Conservation (phyloP, 2,888 invertebrate genomes). For the Parnassius orleans region DNA sequence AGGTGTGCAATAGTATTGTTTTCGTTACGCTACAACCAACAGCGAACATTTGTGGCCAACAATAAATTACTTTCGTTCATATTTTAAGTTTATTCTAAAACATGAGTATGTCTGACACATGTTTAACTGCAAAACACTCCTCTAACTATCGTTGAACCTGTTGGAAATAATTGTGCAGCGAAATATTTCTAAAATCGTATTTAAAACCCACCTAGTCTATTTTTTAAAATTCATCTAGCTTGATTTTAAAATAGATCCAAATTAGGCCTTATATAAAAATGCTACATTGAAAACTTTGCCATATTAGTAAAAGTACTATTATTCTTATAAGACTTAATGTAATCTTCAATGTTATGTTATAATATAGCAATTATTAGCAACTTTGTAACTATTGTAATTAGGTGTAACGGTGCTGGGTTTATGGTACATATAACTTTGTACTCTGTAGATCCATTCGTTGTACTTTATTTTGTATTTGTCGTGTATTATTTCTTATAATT, state of each 20-base stretch:
- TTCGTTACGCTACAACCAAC: conserved; percentile 20
- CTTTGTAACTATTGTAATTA: conserved; percentile 75
- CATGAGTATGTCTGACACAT: conserved; percentile 6
- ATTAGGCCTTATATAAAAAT: conserved; percentile 66
- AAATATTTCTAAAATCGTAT: conserved; percentile 36
- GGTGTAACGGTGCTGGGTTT: conserved; percentile 78
- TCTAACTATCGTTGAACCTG: conserved; percentile 3
- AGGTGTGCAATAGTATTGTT: conserved; percentile 24
- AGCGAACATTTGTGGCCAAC: neutral
- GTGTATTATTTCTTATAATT: conserved; percentile 65
- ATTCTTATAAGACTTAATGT: conserved; percentile 74
- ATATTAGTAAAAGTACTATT: conserved; percentile 78
- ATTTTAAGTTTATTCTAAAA: conserved; percentile 6
- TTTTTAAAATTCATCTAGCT: conserved; percentile 64
- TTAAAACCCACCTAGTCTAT: conserved; percentile 78
- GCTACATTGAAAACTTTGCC: conserved; percentile 81
- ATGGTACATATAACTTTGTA: conserved; percentile 71
- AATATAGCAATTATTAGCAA: conserved; percentile 63
- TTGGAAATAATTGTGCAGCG: conserved; percentile 14
- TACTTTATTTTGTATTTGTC: conserved; percentile 69
- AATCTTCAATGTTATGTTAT: conserved; percentile 63
- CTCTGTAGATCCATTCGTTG: conserved; percentile 70
- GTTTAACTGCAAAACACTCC: conserved; percentile 25
- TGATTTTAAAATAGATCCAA: conserved; percentile 58
- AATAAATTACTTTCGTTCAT: conserved; percentile 6